Evolutionary conservation across 2,113 vertebrate genomes (phyloP).

Genomic region (Mola mola): DNA sequence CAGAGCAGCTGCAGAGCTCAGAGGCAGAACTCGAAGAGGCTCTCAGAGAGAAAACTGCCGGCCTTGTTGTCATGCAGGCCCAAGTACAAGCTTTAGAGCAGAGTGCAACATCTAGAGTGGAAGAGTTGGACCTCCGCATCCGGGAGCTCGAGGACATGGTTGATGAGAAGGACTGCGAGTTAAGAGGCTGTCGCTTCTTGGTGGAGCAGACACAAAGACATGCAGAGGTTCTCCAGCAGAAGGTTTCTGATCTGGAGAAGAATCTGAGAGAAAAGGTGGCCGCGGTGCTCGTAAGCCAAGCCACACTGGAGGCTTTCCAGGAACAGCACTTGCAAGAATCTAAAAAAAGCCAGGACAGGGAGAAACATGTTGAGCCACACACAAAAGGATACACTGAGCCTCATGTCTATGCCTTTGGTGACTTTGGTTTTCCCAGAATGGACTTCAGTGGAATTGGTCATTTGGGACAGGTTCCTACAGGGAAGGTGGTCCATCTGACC

Average conservation of each 20-base stretch:
- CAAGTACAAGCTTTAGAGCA: conserved; percentile 79
- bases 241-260: conserved; percentile 83
- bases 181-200: conserved; percentile 75
- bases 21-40: conserved; percentile 59
- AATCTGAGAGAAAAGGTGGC: conserved; percentile 86
- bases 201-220: conserved; percentile 80
- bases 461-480: conserved; percentile 47
- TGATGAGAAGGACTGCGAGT: conserved; percentile 83
- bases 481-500: conserved; percentile 78
- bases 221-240: conserved; percentile 75
- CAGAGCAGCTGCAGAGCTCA: conserved; percentile 37
- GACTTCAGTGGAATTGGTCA: conserved; percentile 38
- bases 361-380: not conserved
- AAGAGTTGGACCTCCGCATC: conserved; percentile 72
- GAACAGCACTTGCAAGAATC: conserved; percentile 52
- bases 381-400: not conserved
- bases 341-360: conserved; percentile 33
- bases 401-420: conserved; percentile 29
- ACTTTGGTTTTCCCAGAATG: conserved; percentile 58
- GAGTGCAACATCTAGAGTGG: conserved; percentile 69
- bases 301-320: conserved; percentile 86
- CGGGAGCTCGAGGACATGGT: conserved; percentile 81
- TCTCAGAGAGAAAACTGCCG: conserved; percentile 74
- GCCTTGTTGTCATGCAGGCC: conserved; percentile 77
- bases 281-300: conserved; percentile 84